Base-by-base conservation (phyloP, 2,797 vertebrate genomes). In the Neosilurus hyrtlii region DNA sequence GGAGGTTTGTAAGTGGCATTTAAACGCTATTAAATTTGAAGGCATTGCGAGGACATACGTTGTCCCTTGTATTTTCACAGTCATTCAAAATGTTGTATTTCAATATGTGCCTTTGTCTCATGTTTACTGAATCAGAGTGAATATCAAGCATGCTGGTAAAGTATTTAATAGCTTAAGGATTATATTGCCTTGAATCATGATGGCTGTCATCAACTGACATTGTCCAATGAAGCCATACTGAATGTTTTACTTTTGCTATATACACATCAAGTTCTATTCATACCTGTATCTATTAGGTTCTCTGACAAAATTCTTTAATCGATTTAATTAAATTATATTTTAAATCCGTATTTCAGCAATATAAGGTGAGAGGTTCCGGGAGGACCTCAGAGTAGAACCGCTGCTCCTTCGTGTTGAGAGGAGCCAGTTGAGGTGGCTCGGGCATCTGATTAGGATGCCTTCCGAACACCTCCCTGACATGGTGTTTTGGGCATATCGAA, bases 11-110 rank as follows among this genome's bases (percentile, higher is more conserved):
- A 74, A 24, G 37, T 62, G 35, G 51, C 10, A 62, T 67, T 63
- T 68, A 74, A 79, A 77, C 63, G 57, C 43, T 15, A 35, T 59
- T 78, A 59, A 52, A 10, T 67, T 67, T 67, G 22, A 56, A 59
- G 65, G 72, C 54, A 57, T 43, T 30, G 57, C 49, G 54, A 84
- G 59, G 67, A 79, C 75, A 37, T 15, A 37, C 2, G 22, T 62
- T 65, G 76, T 49, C 43, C 52, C 16, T 49, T 66, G 74, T 70
- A 65, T 82, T 71, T 35, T 24, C 26, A 63, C 18, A 14, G 61
- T 57, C 66, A 51, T 35, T 75, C 37, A 22, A 35, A 43, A 54
- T 76, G 57, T 56, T 26, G 52, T 8, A 54, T 10, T 24, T 62
- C 4, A 18, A 54, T 5, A 22, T 72, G 76, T 43, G 20, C 70